Conservation (phyloP, 2,888 invertebrate genomes). For the Sympetrum striolatum region DNA sequence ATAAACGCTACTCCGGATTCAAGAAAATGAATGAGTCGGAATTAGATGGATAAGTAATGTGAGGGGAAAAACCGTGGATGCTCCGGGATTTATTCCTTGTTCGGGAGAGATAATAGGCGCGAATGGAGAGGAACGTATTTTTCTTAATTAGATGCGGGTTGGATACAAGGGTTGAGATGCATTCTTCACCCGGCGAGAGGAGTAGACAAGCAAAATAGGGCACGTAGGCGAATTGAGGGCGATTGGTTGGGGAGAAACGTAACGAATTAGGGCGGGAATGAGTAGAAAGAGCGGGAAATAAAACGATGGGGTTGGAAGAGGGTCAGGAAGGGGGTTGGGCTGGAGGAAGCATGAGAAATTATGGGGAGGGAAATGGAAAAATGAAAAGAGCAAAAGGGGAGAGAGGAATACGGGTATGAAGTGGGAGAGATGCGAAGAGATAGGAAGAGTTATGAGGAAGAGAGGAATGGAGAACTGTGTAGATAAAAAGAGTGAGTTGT, state of each 20-base stretch:
- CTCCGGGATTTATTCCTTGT: neutral
- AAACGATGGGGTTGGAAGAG: neutral
- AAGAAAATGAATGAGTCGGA: neutral
- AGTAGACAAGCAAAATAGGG: neutral
- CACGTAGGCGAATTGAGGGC: neutral
- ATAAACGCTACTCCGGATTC: neutral
- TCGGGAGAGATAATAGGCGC: neutral
- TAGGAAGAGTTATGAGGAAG: neutral
- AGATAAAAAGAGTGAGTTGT: neutral
- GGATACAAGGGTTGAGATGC: neutral
- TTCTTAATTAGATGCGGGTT: neutral
- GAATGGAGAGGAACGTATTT: neutral
- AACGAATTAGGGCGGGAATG: neutral
- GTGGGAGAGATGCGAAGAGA: neutral
- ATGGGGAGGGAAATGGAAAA: neutral
- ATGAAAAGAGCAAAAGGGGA: neutral
- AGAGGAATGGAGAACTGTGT: neutral
- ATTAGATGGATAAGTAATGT: neutral
- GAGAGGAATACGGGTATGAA: neutral
- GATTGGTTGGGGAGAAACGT: too few relatives aligned
- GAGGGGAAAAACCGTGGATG: neutral
- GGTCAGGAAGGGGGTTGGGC: neutral
- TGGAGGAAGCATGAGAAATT: neutral
- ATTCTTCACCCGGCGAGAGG: neutral
- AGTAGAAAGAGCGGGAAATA: neutral